Conservation (phyloP, 2,797 vertebrate species). For the Coregonus ussuriensis region DNA sequence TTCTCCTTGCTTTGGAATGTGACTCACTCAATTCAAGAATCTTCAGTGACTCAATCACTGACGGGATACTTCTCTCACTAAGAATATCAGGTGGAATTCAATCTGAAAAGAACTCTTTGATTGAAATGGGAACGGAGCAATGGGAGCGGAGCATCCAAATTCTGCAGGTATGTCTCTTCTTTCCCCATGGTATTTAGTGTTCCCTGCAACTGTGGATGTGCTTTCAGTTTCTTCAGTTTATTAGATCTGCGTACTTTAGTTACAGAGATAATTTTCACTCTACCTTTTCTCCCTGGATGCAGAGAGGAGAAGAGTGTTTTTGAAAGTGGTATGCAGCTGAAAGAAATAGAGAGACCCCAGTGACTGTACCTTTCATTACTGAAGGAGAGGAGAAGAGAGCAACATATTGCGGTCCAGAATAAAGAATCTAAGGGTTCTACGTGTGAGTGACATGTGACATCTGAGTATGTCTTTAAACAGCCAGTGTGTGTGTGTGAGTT, state of each 20-base stretch:
- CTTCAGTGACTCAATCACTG: not conserved
- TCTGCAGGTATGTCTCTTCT: not conserved
- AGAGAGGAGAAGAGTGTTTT: too few species aligned
- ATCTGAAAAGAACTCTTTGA: not conserved
- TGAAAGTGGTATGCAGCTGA: not conserved
- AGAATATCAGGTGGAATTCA: not conserved
- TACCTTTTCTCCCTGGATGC: too few species aligned
- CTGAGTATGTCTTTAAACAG: too few species aligned
- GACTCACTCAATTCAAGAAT: not conserved
- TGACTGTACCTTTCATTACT: not conserved
- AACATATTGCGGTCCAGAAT: too few species aligned
- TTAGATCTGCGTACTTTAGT: too few species aligned
- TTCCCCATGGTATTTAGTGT: not conserved
- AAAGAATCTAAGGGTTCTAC: too few species aligned
- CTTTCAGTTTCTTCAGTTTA: too few species aligned
- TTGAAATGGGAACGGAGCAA: not conserved
- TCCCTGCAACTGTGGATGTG: too few species aligned
- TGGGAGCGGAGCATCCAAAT: too few species aligned
- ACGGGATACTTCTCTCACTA: not conserved
- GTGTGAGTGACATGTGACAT: too few species aligned
- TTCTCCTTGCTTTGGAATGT: not conserved
- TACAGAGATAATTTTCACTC: too few species aligned
- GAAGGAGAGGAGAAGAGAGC: conserved; percentile 6
- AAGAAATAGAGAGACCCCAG: not conserved
- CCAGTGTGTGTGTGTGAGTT: too few species aligned